These are phyloP conservation scores for Sisyra nigra DNA, from an alignment of 2,888 invertebrate species.

Conservation along the genomic window DNA sequence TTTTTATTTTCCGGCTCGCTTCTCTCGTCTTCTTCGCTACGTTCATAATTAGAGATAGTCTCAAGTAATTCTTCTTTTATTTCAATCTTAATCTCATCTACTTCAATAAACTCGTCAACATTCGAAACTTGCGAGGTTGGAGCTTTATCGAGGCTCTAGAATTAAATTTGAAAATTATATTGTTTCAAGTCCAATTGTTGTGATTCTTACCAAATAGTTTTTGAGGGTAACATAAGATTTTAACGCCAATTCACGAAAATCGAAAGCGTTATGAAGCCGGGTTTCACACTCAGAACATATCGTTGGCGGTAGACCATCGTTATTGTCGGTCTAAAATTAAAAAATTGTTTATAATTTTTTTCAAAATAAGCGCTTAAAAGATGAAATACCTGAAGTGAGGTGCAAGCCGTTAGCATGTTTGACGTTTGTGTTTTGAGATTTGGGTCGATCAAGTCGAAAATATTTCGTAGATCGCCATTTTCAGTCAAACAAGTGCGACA, in stretches of 20 bases:
- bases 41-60: not conserved
- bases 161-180: too few species aligned
- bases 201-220: slow-evolving; percentile 10
- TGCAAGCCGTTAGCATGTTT: slow-evolving; percentile 14
- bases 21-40: slow-evolving; percentile 2
- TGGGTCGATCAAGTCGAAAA: slow-evolving; percentile 12
- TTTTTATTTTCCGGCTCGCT: slow-evolving; percentile 8
- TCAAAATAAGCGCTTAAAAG: not conserved
- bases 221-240: slow-evolving; percentile 15
- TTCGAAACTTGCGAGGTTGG: too few species aligned
- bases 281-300: slow-evolving; percentile 17
- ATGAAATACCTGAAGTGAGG: slow-evolving; percentile 10
- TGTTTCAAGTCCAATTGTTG: too few species aligned
- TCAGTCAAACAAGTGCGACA: slow-evolving; percentile 17
- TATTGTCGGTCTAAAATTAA: slow-evolving; percentile 15
- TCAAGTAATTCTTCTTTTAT: too few species aligned
- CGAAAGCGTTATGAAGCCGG: slow-evolving; percentile 17
- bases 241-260: slow-evolving; percentile 17
- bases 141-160: too few species aligned
- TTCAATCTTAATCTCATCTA: too few species aligned
- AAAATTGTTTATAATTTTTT: not conserved
- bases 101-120: too few species aligned
- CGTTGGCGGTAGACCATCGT: slow-evolving; percentile 14
- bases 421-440: slow-evolving; percentile 11
- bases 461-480: slow-evolving; percentile 14